Evolutionary conservation across 2,888 invertebrate species (phyloP), one percentile per base, ranked within the genome.

Genomic region (Erebia epiphron): DNA sequence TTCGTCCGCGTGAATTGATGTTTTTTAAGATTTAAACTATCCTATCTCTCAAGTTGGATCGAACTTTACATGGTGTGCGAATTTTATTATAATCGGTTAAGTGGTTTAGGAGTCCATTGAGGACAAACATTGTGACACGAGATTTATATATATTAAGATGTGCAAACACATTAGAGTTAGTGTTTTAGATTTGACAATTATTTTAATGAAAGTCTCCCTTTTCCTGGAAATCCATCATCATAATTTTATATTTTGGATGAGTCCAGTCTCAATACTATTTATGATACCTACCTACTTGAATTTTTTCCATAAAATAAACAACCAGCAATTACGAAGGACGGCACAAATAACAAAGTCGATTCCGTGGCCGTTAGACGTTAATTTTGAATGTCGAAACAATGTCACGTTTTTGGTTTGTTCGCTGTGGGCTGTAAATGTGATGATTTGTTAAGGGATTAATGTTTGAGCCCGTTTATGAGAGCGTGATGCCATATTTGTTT

Each of bases 401-500:
- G 66, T 64, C 64, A 49, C 63, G 60, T 68, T 84, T 84, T 79
- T 81, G 79, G 78, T 83, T 35, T 84, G 84, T 87, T 85, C 86
- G 82, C 81, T 77, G 66, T 49, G 67, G 58, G 67, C 67, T 67
- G 60, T 50, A 67, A 60, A 61, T 52, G 67, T 67, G 61, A 67
- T 89, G 88, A 91, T 91, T 89, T 91, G 87, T 91, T 86, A 86
- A 78, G 79, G 90, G 90, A 90, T 90, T 82, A 88, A 89, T 86
- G 85, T 89, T 89, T 89, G 86, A 88, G 89, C 88, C 82, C 89
- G 87, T 87, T 90, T 90, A 91, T 89, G 87, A 86, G 86, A 85
- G 86, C 86, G 85, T 88, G 89, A 88, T 86, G 82, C 85, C 88
- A 86, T 91, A 90, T 91, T 90, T 91, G 90, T 90, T 89, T 89